These are phyloP conservation scores for Paedocypris micromegethes DNA, from an alignment of 2,797 vertebrate species.

Conservation along the genomic window DNA sequence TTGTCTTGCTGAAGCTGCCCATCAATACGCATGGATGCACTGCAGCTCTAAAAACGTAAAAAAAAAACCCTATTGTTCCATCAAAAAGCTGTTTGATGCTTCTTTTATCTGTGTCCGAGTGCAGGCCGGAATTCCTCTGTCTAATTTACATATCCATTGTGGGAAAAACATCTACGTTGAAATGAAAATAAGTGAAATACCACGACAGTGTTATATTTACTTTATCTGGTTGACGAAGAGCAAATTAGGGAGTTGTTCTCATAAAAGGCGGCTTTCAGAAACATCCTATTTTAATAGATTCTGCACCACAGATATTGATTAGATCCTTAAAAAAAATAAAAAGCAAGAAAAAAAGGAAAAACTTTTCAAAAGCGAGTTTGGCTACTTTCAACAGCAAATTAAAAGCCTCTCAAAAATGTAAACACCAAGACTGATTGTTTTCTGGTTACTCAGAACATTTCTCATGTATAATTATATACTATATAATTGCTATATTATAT, in stretches of 20 bases:
- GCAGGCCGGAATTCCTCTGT: constrained; percentile 39
- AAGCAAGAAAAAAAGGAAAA: background rate
- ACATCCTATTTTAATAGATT: constrained; percentile 38
- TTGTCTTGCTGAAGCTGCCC: constrained; percentile 44
- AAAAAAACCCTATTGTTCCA: constrained; percentile 37
- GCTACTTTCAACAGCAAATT: constrained; percentile 26
- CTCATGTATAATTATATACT: background rate
- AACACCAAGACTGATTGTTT: constrained; percentile 12
- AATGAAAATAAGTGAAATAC: constrained; percentile 45
- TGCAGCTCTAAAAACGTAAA: constrained; percentile 41
- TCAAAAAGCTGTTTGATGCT: constrained; percentile 39
- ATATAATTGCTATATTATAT: too few species aligned
- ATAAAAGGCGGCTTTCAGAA: constrained; percentile 29
- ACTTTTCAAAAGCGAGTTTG: constrained; percentile 12
- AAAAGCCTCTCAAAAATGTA: constrained; percentile 1
- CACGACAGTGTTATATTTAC: constrained; percentile 37
- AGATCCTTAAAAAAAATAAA: constrained; percentile 14
- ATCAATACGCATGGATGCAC: constrained; percentile 36
- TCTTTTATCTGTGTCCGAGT: constrained; percentile 21
- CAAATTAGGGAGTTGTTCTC: constrained; percentile 36
- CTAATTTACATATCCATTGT: constrained; percentile 45
- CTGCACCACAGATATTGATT: constrained; percentile 29
- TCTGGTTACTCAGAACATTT: constrained; percentile 21
- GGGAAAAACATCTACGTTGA: constrained; percentile 29
- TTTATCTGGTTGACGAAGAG: constrained; percentile 39